phyloP scores from a whole-genome alignment of 2,797 vertebrate species.

The Siniperca obscura region DNA sequence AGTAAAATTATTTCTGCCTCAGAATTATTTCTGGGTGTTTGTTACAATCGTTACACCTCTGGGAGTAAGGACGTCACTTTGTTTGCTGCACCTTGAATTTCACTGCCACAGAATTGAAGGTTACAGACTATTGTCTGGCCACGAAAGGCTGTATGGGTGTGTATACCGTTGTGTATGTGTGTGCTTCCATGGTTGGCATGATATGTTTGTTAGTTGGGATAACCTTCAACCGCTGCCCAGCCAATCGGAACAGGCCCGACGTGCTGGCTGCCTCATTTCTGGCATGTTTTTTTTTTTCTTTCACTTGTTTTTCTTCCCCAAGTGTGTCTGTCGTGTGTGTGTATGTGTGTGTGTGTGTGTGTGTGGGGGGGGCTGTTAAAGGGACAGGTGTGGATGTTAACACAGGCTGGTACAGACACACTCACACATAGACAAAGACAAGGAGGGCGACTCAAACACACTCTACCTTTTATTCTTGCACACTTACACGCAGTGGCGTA shows the following conservation, averaged over 20 bases:
- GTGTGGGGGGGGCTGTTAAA: slow-evolving; percentile 20
- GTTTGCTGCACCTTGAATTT: slow-evolving; percentile 55
- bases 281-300: slow-evolving; percentile 50
- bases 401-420: slow-evolving; percentile 38
- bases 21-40: not conserved
- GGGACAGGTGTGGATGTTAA: slow-evolving; percentile 43
- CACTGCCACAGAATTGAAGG: slow-evolving; percentile 61
- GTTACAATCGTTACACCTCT: not conserved
- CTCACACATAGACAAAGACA: slow-evolving; percentile 30
- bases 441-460: slow-evolving; percentile 27
- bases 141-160: slow-evolving; percentile 59
- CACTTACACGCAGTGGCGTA: slow-evolving; percentile 45
- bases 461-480: slow-evolving; percentile 40
- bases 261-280: slow-evolving; percentile 70
- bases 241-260: slow-evolving; percentile 77
- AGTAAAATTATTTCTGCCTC: slow-evolving; percentile 3
- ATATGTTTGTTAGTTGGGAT: slow-evolving; percentile 78
- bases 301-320: slow-evolving; percentile 35
- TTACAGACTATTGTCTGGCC: slow-evolving; percentile 64
- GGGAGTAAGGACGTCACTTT: slow-evolving; percentile 27
- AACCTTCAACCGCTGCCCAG: slow-evolving; percentile 81
- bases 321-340: slow-evolving; percentile 13
- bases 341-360: not conserved
- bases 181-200: slow-evolving; percentile 56
- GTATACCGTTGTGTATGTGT: slow-evolving; percentile 25